These are phyloP conservation scores for Heliconius charithonia DNA, from an alignment of 2,888 invertebrate species.

Conservation along the genomic window DNA sequence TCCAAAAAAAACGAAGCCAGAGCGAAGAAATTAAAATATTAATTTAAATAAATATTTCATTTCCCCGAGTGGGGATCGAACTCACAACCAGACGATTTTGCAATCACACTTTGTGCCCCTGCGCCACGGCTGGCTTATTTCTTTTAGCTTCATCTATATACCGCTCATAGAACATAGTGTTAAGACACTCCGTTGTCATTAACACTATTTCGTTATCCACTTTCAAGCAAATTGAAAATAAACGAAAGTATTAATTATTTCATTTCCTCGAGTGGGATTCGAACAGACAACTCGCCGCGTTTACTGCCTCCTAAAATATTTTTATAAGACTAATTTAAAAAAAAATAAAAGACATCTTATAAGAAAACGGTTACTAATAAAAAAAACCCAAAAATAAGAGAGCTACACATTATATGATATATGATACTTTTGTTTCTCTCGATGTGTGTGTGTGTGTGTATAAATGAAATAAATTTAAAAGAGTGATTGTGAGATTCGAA, in stretches of 20 bases:
- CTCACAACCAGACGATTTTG: too few relatives aligned
- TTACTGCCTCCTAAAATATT: neutral
- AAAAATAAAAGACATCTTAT: neutral
- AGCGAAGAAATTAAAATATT: neutral
- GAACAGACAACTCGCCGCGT: too few relatives aligned
- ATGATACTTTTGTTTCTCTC: constrained; percentile 17
- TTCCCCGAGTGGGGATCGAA: neutral
- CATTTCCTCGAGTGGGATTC: too few relatives aligned
- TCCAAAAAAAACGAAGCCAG: too few relatives aligned
- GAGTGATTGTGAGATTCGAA: neutral
- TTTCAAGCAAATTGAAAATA: too few relatives aligned
- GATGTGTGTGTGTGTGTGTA: neutral
- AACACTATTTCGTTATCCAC: too few relatives aligned
- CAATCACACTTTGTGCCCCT: too few relatives aligned
- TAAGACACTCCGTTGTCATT: too few relatives aligned
- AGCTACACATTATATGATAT: neutral
- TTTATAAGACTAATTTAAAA: neutral
- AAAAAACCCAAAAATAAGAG: neutral
- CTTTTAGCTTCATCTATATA: too few relatives aligned
- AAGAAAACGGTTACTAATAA: neutral
- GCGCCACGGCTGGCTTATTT: neutral
- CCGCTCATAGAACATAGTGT: too few relatives aligned
- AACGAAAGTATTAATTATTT: too few relatives aligned
- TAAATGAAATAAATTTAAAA: neutral
- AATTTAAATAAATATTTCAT: neutral